Percentiles rank a stretch among this genome's conserved stretches.
These are phyloP conservation scores for Vidua chalybeata DNA, from an alignment of 2,113 vertebrate genomes.

Conservation along the genomic window DNA sequence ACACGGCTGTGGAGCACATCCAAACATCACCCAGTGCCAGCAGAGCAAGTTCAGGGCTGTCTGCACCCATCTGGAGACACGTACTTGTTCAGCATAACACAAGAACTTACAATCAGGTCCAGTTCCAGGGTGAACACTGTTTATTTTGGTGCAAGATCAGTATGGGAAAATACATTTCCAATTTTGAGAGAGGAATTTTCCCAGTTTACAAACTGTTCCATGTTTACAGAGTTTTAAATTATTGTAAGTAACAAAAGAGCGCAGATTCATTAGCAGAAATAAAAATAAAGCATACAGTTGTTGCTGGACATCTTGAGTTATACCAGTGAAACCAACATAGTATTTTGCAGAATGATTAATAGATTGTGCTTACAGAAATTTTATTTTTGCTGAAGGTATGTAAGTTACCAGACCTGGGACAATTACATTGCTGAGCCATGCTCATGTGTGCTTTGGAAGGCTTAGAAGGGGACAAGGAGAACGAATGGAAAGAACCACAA, in stretches of 20 bases:
- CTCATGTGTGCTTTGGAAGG: not conserved
- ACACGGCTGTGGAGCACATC: not conserved
- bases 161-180: not conserved
- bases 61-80: not conserved
- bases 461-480: not conserved
- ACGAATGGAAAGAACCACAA: constrained; percentile 8
- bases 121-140: not conserved
- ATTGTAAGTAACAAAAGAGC: not conserved
- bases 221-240: not conserved
- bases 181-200: not conserved
- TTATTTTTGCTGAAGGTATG: not conserved
- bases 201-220: not conserved
- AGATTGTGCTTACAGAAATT: not conserved
- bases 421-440: not conserved
- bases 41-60: constrained; percentile 15
- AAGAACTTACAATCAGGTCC: not conserved
- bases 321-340: not conserved
- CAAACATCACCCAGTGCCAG: not conserved
- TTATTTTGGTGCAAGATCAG: not conserved
- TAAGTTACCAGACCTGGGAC: not conserved
- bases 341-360: not conserved
- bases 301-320: not conserved
- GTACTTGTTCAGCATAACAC: not conserved
- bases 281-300: not conserved
- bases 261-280: not conserved